Percentiles rank a stretch among this genome's conserved stretches.
phyloP scores from a whole-genome alignment of 2,113 vertebrate genomes.

The Morphnarchus princeps region DNA sequence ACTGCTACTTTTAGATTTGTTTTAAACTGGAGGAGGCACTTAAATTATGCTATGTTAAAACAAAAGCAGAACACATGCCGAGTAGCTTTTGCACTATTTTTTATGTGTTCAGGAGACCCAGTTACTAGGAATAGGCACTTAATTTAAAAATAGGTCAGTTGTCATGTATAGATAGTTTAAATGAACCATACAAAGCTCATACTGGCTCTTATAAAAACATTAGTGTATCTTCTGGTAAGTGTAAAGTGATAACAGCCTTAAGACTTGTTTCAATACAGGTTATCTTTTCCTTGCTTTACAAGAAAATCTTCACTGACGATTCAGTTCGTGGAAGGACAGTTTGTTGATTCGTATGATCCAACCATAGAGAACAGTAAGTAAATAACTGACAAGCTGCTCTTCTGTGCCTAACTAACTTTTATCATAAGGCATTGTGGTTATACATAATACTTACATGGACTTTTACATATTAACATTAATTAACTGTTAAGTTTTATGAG shows the following conservation, averaged over 20 bases:
- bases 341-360: constrained; percentile 98
- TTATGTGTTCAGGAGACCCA: background rate
- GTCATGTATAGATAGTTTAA: background rate
- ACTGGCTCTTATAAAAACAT: background rate
- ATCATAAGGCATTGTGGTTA: background rate
- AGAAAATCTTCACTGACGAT: constrained; percentile 99
- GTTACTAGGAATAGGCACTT: constrained; percentile 16
- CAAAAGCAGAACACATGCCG: background rate
- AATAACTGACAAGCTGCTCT: background rate
- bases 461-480: background rate
- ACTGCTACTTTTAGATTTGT: background rate
- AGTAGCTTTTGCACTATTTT: background rate
- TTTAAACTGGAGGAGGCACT: background rate
- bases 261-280: background rate
- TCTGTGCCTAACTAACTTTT: background rate
- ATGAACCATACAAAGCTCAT: background rate
- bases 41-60: background rate
- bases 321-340: constrained; percentile 99
- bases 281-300: constrained; percentile 64
- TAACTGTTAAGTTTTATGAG: background rate
- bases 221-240: background rate
- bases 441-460: rapidly evolving
- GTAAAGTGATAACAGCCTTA: background rate
- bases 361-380: constrained; percentile 99
- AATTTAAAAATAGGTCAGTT: constrained; percentile 28